A percentile compares a stretch with the other conserved stretches of the same genome.
These are phyloP conservation scores for Chymomyza costata DNA, from an alignment of 1,140 invertebrate species.

Conservation along the genomic window DNA sequence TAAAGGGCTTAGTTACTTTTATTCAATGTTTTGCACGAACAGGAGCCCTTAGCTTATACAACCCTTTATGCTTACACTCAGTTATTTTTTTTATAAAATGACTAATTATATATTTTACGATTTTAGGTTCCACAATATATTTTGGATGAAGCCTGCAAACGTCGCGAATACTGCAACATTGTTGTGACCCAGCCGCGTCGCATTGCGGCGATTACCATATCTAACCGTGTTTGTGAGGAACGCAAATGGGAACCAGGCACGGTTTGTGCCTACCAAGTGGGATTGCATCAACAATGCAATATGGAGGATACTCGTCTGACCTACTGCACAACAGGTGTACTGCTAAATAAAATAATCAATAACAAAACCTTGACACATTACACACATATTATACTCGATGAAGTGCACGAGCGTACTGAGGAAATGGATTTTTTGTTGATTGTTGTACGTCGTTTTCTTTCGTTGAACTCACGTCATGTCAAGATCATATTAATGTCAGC, in stretches of 20 bases:
- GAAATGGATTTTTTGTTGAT: slow-evolving; percentile 95
- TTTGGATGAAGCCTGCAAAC: slow-evolving; percentile 84
- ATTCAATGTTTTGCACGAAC: neutral
- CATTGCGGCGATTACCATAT: slow-evolving; percentile 92
- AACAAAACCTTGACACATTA: slow-evolving; percentile 80
- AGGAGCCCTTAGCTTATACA: neutral
- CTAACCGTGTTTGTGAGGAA: slow-evolving; percentile 89
- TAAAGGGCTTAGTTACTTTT: neutral
- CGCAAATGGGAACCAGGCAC: slow-evolving; percentile 86
- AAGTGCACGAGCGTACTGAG: slow-evolving; percentile 96
- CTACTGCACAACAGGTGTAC: slow-evolving; percentile 90
- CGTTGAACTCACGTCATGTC: slow-evolving; percentile 81
- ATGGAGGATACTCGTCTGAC: slow-evolving; percentile 84
- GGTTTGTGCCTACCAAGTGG: slow-evolving; percentile 89
- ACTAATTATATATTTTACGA: neutral
- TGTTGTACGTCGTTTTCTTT: slow-evolving; percentile 87
- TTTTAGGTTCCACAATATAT: slow-evolving; percentile 89
- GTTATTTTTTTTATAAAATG: neutral
- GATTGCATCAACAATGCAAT: slow-evolving; percentile 40
- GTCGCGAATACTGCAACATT: slow-evolving; percentile 81
- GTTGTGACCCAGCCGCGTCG: slow-evolving; percentile 92
- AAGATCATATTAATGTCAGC: slow-evolving; percentile 93
- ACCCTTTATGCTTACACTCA: neutral
- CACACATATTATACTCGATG: slow-evolving; percentile 96
- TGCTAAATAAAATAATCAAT: slow-evolving; percentile 85